Conservation (phyloP, 2,888 invertebrate genomes). For the Ellobium chinense region DNA sequence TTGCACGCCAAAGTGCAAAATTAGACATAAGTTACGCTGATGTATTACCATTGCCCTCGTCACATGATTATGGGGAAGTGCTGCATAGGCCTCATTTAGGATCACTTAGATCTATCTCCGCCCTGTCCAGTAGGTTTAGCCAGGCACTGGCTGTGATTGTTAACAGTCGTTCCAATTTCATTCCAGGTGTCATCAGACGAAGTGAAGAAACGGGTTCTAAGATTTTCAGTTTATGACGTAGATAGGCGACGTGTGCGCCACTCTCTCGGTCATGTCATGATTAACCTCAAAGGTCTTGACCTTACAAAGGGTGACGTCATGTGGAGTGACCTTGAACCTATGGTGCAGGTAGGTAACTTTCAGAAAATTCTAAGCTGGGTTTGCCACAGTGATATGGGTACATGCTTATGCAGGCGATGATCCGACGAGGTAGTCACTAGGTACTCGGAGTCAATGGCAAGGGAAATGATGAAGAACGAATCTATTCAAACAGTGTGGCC, state of each 20-base stretch:
- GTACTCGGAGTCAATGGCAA: not conserved
- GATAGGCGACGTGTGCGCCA: slow-evolving; percentile 77
- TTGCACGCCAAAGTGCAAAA: no score
- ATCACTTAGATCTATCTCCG: no score
- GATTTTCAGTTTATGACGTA: slow-evolving; percentile 78
- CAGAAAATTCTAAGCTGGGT: no score
- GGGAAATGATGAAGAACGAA: no score
- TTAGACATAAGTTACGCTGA: no score
- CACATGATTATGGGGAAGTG: no score
- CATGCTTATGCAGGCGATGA: not conserved
- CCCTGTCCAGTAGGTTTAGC: no score
- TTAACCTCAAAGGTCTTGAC: slow-evolving; percentile 72
- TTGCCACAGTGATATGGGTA: no score
- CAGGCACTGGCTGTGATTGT: no score
- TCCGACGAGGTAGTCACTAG: not conserved
- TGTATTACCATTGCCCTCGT: no score
- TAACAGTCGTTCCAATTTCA: not conserved
- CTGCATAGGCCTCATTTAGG: no score
- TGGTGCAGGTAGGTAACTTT: slow-evolving; percentile 57
- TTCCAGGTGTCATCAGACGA: slow-evolving; percentile 61
- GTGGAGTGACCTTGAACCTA: slow-evolving; percentile 69
- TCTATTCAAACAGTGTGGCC: no score
- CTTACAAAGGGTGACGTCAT: slow-evolving; percentile 67
- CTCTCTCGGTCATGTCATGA: slow-evolving; percentile 76
- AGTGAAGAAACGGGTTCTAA: slow-evolving; percentile 66